Evolutionary conservation across 1,140 invertebrate species (phyloP).

Genomic region (Drosophila nannoptera): DNA sequence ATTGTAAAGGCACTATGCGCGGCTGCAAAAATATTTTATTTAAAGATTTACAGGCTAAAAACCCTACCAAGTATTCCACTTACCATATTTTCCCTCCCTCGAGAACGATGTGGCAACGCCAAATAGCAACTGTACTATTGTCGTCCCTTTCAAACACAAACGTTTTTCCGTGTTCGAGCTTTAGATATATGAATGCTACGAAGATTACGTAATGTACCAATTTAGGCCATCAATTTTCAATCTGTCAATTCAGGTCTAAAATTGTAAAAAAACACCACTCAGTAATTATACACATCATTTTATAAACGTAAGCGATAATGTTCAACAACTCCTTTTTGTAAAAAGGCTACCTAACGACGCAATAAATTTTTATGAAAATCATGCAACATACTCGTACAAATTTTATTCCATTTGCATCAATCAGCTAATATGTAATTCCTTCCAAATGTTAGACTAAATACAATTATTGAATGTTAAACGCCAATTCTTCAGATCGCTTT

Average conservation of each 20-base stretch:
- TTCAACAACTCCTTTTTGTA: constrained; percentile 11
- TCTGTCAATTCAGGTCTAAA: constrained; percentile 39
- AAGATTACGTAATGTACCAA: constrained; percentile 45
- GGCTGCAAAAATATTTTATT: constrained; percentile 83
- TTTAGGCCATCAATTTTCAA: constrained; percentile 38
- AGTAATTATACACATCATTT: constrained; percentile 23
- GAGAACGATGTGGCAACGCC: constrained; percentile 52
- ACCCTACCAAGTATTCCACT: constrained; percentile 24
- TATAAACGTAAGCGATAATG: constrained; percentile 12
- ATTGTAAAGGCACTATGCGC: constrained; percentile 92
- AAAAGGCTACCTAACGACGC: constrained; percentile 24
- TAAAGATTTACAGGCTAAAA: not conserved
- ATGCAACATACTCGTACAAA: constrained; percentile 9
- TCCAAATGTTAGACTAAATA: not conserved
- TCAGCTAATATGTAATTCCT: not conserved
- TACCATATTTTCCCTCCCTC: constrained; percentile 47
- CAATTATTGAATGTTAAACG: not conserved
- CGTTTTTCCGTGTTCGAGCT: constrained; percentile 9
- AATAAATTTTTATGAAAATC: constrained; percentile 17
- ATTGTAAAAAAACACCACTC: constrained; percentile 35
- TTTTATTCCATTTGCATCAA: not conserved
- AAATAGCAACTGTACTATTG: constrained; percentile 32
- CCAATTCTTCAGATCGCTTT: constrained; percentile 12
- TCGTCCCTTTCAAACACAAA: constrained; percentile 45
- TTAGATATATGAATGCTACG: constrained; percentile 27